Evolutionary conservation across 1,140 invertebrate genomes (phyloP).

Genomic region (Zaprionus africanus): DNA sequence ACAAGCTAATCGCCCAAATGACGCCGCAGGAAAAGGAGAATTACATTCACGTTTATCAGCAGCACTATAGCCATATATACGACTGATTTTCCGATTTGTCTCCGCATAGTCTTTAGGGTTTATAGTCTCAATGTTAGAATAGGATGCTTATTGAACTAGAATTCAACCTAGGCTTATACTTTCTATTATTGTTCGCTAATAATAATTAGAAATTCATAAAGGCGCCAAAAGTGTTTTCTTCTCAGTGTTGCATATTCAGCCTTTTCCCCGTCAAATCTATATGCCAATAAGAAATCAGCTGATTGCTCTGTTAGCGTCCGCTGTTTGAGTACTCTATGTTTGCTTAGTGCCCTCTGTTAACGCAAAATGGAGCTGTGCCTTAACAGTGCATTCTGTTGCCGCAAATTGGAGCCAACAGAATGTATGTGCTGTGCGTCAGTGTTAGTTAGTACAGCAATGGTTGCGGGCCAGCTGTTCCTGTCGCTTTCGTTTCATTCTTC

Average conservation of each 20-base stretch:
- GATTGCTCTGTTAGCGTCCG: constrained; percentile 3
- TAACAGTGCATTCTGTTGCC: not conserved
- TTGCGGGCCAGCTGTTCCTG: constrained; percentile 28
- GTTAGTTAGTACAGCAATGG: constrained; percentile 15
- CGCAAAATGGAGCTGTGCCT: not conserved
- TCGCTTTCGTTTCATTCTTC: constrained; percentile 23
- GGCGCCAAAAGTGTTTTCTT: constrained; percentile 3
- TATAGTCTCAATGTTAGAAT: constrained; percentile 48
- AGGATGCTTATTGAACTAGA: constrained; percentile 37
- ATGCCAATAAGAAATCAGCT: constrained; percentile 14
- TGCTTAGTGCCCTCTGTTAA: not conserved
- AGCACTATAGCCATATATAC: constrained; percentile 95
- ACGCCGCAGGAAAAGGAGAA: constrained; percentile 95
- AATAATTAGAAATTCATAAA: constrained; percentile 1
- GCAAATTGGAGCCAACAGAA: constrained; percentile 1
- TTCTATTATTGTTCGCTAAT: constrained; percentile 1
- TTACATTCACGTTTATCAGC: constrained; percentile 97
- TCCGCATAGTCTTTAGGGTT: constrained; percentile 19
- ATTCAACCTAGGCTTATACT: constrained; percentile 1
- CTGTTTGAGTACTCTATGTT: no score
- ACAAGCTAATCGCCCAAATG: constrained; percentile 95
- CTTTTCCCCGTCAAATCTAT: no score
- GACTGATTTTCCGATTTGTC: constrained; percentile 56
- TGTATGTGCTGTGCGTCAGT: not conserved
- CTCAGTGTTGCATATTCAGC: not conserved